Percentiles rank a stretch among this genome's conserved stretches.
Evolutionary conservation across 2,797 vertebrate species (phyloP).

Genomic region (Phylloscopus collybita): DNA sequence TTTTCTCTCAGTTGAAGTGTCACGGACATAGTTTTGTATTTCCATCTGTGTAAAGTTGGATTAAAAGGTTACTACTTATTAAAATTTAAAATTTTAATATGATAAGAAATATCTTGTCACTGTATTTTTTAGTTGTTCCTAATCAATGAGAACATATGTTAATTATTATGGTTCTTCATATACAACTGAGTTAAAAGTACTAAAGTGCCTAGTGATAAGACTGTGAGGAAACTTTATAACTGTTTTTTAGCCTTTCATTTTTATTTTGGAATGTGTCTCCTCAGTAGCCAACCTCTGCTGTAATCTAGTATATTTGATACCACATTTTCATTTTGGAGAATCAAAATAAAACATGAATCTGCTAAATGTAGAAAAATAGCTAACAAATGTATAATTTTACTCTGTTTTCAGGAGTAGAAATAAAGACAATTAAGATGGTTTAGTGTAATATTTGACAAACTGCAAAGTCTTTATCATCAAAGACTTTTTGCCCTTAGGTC

Average conservation of each 20-base stretch:
- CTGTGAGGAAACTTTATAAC: neutral
- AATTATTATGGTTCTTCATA: neutral
- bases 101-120: neutral
- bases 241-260: neutral
- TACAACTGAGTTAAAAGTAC: neutral
- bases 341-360: neutral
- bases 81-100: neutral
- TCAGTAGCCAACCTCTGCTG: neutral
- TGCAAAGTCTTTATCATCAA: neutral
- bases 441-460: neutral
- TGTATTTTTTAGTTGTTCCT: neutral
- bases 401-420: neutral
- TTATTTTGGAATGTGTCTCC: neutral
- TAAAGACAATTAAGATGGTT: neutral
- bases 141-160: neutral
- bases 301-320: neutral
- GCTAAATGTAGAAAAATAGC: neutral
- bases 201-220: neutral
- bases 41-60: neutral
- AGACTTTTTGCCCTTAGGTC: constrained; percentile 51
- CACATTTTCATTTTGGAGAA: neutral
- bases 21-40: neutral
- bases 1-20: neutral
- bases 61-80: neutral
- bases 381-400: neutral